Conservation (phyloP, 2,888 invertebrate species). For the Phania funesta region DNA sequence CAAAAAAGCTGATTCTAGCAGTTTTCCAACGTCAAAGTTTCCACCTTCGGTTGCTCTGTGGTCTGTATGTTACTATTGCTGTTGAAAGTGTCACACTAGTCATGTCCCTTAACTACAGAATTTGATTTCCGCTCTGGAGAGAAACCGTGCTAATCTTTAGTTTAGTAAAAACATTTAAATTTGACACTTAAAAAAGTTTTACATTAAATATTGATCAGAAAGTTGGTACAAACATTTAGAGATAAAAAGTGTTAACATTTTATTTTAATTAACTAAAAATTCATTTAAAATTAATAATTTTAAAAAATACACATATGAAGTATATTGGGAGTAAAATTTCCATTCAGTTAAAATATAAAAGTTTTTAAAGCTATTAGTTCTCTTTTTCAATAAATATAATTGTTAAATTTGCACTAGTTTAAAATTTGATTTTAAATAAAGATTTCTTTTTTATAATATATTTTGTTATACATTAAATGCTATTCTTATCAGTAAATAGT, state of each 20-base stretch:
- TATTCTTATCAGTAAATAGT: constrained; percentile 13
- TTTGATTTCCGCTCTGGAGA: no score
- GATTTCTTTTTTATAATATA: constrained; percentile 14
- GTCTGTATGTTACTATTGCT: background rate
- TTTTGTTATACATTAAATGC: constrained; percentile 44
- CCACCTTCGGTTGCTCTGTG: no score
- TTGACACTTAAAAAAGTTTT: background rate
- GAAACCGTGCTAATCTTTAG: no score
- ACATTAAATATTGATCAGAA: constrained; percentile 38
- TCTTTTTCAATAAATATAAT: constrained; percentile 20
- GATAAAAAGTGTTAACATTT: background rate
- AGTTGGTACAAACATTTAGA: constrained; percentile 47
- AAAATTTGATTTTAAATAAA: constrained; percentile 40
- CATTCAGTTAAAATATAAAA: constrained; percentile 45
- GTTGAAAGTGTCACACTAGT: background rate
- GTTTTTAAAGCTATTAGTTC: constrained; percentile 55
- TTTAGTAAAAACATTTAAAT: background rate
- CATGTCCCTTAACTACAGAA: no score
- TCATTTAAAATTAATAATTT: constrained; percentile 26
- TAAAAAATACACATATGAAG: constrained; percentile 6
- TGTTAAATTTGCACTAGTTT: constrained; percentile 29
- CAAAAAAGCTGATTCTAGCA: no score
- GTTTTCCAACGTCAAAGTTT: no score
- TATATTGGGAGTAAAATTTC: constrained; percentile 49
- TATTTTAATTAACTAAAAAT: constrained; percentile 8